Conservation (phyloP, 2,113 vertebrate species). For the Eulemur rufifrons region DNA sequence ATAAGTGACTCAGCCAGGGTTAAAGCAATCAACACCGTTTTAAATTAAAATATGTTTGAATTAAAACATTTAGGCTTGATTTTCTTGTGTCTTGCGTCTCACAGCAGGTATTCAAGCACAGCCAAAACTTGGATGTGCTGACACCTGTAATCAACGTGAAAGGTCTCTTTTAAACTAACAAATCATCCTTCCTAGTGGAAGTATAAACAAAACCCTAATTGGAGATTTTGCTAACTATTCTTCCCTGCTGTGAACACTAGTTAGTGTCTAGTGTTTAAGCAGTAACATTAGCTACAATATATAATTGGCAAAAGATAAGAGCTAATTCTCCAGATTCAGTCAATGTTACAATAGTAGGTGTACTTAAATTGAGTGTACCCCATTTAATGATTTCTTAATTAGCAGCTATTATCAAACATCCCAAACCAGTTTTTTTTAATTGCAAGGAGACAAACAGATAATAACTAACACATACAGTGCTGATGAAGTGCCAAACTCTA, state of each 20-base stretch:
- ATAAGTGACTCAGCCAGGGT: background rate
- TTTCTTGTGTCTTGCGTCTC: conserved; percentile 39
- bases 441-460: background rate
- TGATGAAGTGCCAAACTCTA: background rate
- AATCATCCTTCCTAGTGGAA: conserved; percentile 59
- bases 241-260: conserved; percentile 60
- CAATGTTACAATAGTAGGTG: background rate
- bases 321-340: background rate
- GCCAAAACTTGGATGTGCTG: conserved; percentile 27
- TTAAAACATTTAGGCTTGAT: conserved; percentile 49
- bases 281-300: conserved; percentile 44
- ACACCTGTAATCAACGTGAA: conserved; percentile 67
- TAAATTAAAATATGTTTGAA: conserved; percentile 51
- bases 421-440: background rate
- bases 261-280: conserved; percentile 14
- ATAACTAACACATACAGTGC: background rate
- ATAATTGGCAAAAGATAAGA: conserved; percentile 54
- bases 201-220: conserved; percentile 74
- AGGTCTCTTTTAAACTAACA: conserved; percentile 64
- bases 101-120: conserved; percentile 42
- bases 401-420: background rate
- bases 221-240: conserved; percentile 59
- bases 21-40: background rate
- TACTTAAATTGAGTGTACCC: background rate
- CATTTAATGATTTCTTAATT: conserved; percentile 27